Base-by-base conservation (phyloP, 2,797 vertebrate genomes). In the Melanotaenia boesemani region DNA sequence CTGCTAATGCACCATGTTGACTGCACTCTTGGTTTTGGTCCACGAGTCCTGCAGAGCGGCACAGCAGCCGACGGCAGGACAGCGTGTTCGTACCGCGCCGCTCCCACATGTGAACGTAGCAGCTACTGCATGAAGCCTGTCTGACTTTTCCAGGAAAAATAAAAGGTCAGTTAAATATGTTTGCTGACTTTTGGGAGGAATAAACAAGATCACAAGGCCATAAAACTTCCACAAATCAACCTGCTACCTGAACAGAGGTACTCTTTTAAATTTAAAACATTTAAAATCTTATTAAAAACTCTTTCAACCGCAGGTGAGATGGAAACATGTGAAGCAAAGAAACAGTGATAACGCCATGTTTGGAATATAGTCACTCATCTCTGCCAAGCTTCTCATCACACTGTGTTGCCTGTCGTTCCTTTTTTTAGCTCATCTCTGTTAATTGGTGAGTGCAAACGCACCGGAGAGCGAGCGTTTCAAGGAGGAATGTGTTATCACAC, bases 391-490 rank as follows among this genome's bases (percentile, higher is more conserved):
- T 57, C 77, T 85, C 76, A 70, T 79, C 78, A 37, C 70, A 30
- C 37, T 2, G 8, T 20, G 36, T 68, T 37, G 73, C 83, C 63
- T 66, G 75, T 28, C 63, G n/a, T 22, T 72, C 61, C 89, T 88
- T 86, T 89, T 90, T 93, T 91, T 89, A 91, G 86, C 82, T 59
- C 62, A 0, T 72, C 79, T 69, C 76, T 83, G 90, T 85, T 94
- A 94, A 94, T 94, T 93, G 91, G 88, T 70, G 75, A 89, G 88
- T 86, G 93, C 32, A 79, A 93, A 90, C 41, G 46, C 88, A 70
- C 67, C 74, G 70, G 68, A 71, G 82, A 83, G 74, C 0, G 76
- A 83, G 79, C 66, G 37, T 79, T 83, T 89, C 83, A 59, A 67
- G 22, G 62, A 70, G 67, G 62, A 75, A 92, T 28, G 92, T 92